Base-by-base conservation (phyloP, 2,888 invertebrate genomes). In the Hipparchia sbordonii region DNA sequence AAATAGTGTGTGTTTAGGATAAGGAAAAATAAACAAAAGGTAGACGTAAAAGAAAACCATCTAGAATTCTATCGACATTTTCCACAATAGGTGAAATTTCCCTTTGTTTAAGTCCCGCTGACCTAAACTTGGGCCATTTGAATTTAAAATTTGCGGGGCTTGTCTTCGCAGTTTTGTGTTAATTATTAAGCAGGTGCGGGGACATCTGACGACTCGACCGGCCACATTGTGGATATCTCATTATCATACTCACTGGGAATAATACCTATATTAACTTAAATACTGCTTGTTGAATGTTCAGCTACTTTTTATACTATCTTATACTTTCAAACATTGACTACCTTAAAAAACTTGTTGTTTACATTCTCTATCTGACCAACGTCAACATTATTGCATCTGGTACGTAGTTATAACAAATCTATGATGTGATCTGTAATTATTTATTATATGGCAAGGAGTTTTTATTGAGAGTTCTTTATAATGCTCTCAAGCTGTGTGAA, bases 61-160 rank as follows among this genome's bases (percentile, higher is more conserved):
- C 71, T 66, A 73, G 71, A 75, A 76, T 75, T 77, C 74, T 77
- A 69, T 71, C 59, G 73, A 70, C 71, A 71, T 73, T 75, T 66
- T 67, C 72, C 67, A 68, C 72, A 72, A 72, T 69, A 59, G 75
- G 62, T 70, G 68, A 46, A 67, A 71, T 68, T 68, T 61, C 73
- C 71, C 79, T 79, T 80, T 79, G 79, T 76, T 70, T 75, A 68
- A 81, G 81, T 78, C 80, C 76, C 77, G 76, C 79, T 79, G 82
- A 79, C 80, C 79, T 76, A 77, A 88, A 89, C 85, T 89, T 87
- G 77, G 77, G 72, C 72, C 56, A 91, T 91, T 89, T 90, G 85
- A 90, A 92, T 91, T 91, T 91, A 87, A 92, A 91, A 92, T 92
- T 83, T 80, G 79, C 79, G 77, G 87, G 90, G 87, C 87, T 86